Base-by-base conservation (phyloP, 2,797 vertebrate genomes). In the Crocidura indochinensis region DNA sequence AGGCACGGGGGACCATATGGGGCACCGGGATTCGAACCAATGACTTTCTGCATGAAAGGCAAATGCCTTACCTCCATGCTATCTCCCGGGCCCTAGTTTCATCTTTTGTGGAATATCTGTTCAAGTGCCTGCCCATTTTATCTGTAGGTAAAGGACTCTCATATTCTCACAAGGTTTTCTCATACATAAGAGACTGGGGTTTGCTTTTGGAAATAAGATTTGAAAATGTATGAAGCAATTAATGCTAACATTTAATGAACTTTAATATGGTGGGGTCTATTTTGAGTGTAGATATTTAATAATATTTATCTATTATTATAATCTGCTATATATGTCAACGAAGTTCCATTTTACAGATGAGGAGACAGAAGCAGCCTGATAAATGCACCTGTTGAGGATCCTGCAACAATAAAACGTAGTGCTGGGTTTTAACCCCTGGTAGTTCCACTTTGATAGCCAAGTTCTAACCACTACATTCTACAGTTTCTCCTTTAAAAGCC, bases 201-300 rank as follows among this genome's bases (percentile, higher is more conserved):
- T 79, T 87, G 72, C 56, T 46, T 77, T 87, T 53, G 31, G 71
- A 87, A 69, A 75, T 68, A 56, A 65, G 51, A 73, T 77, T 80
- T 90, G 38, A 2, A 38, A 22, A 75, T 65, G 31, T 31, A 44
- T 79, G 56, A 78, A 26, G 19, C 22, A 44, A 74, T 1, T 10
- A 86, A 84, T 73, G 31, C 53, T 69, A 79, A 85, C 6, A 80
- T 64, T 77, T 69, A 77, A 84, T 81, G 31, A 84, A 31, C 80
- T 78, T 22, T 78, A 72, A 44, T 17, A 56, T 19, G 19, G 47
- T 71, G 67, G 67, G 31, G 17, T 56, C 22, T 68, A 73, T 29
- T 80, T n/a, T 69, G 64, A 71, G 76, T 8, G 83, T 26, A 60
- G 27, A 11, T 56, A 65, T 22, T 78, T 65, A 75, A 38, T 46